Evolutionary conservation across 2,888 invertebrate species (phyloP), one percentile per base, ranked within the genome.

Genomic region (Oxyscelio sp.): DNA sequence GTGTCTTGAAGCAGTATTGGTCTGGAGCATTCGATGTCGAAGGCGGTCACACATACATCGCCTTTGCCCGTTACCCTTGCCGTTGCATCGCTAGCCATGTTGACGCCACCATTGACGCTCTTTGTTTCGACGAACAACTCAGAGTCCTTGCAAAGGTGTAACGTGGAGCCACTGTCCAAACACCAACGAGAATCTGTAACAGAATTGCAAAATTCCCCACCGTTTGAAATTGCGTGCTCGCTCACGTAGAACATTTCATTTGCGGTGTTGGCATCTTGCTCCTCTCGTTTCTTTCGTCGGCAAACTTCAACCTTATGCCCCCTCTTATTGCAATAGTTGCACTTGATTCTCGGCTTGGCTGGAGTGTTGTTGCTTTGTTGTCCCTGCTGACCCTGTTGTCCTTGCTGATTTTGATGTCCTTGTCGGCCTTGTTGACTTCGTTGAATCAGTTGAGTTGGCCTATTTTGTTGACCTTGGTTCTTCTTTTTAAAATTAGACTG

Each of bases 11-110:
- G 31, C n/a, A 58, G 6, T 22, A 54, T 11, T 0, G 66, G 13
- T 22, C 11, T 38, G 3, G 52, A 11, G 9, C n/a, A 1, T 3
- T 50, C 15, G 2, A 17, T 22, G 31, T 65, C 40, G 0, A 54
- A 48, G 1, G 34, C 17, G 8, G 40, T 45, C 17, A 74, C 2
- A 4, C 17, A 19, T 2, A 84, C 80, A 31, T 82, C 71, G n/a
- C 82, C 82, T 58, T 80, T 84, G 0, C 71, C 71, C 31, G 8
- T 68, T 9, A 83, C 73, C 4, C 15, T 15, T 5, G 83, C 59
- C 0, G 73, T 71, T 1, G 79, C 71, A 21, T 78, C 54, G 27
- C 75, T 79, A 0, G 82, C 82, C 0, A 82, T n/a, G 24, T 61
- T 77, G 8, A 87, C 9, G 4, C 56, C 73, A 15, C 73, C 61